These are phyloP conservation scores for Cladorhizidae sp. DNA, from an alignment of 37 sponge, comb jelly and placozoan genomes.

Conservation along the genomic window DNA sequence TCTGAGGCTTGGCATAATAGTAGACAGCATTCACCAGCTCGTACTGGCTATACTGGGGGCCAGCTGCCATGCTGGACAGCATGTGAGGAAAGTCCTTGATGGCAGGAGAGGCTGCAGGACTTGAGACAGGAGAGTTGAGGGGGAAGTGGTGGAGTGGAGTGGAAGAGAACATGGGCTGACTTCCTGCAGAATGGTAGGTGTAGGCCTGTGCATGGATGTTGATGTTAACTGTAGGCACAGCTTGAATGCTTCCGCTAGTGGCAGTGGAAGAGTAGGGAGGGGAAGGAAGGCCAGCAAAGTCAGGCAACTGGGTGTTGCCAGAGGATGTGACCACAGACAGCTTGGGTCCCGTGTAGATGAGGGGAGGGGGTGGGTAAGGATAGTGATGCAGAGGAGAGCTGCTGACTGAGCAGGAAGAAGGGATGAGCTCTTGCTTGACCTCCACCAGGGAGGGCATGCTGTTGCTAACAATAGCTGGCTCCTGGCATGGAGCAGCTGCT, in stretches of 20 bases:
- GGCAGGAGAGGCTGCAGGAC: constrained; percentile 77
- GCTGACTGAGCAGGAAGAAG: constrained; percentile 12
- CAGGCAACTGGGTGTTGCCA: constrained; percentile 9
- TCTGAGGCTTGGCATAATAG: constrained; percentile 73
- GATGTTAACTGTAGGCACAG: constrained; percentile 39
- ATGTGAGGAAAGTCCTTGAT: constrained; percentile 54
- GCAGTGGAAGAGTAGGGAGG: constrained; percentile 37
- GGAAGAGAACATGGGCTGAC: constrained; percentile 12
- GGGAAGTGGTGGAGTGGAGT: constrained; percentile 61
- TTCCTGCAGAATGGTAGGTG: constrained; percentile 29
- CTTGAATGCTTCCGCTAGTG: constrained; percentile 2
- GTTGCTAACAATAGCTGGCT: not conserved
- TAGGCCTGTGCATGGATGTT: constrained; percentile 63
- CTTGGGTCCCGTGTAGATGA: constrained; percentile 3
- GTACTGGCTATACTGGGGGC: constrained; percentile 44
- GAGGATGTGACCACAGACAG: not conserved
- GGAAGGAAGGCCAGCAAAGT: constrained; percentile 38
- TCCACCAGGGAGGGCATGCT: constrained; percentile 18
- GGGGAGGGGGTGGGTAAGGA: constrained; percentile 36
- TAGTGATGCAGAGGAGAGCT: constrained; percentile 45
- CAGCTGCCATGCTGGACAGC: constrained; percentile 2
- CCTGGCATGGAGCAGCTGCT: not conserved
- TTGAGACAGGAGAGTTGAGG: constrained; percentile 60
- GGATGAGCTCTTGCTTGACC: constrained; percentile 42
- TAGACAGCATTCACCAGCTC: constrained; percentile 63